Evolutionary conservation across 2,888 invertebrate genomes (phyloP), one percentile per base, ranked within the genome.

Genomic region (Anorthoa munda): DNA sequence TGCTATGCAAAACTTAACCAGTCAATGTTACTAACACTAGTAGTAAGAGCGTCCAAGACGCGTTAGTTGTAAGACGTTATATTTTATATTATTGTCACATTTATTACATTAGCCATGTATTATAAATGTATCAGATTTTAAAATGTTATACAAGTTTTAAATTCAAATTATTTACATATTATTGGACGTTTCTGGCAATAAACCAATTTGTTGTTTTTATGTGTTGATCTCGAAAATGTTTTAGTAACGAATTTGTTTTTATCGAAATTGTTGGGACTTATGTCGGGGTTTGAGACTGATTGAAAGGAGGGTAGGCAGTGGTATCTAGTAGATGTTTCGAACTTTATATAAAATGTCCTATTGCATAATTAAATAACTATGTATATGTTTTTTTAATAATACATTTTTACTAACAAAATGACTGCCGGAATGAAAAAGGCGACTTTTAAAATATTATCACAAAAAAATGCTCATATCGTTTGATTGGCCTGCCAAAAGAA

Each of bases 1-100:
- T 74, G 76, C 72, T 75, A 71, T 77, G 77, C 72, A 79, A 79
- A 75, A 73, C 75, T 79, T 81, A 79, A 85, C 79, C 82, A 83
- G 86, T 90, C 90, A 90, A 84, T 88, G 85, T 82, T 85, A 88
- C 86, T 91, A 90, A 91, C 83, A 79, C 74, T 91, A 91, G 90
- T 56, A 58, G 73, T 91, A 93, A 92, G 89, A 84, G 89, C 94
- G 94, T 94, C 94, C 85, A 92, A 94, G 94, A 94, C 94, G 95
- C 86, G 63, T 85, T 92, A 90, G 84, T 65, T 84, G 13, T 88
- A 89, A 86, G 81, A 65, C 61, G 73, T 80, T 83, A 69, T 61
- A 51, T 80, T 83, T 66, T 61, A 51, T 79, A 82, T 79, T 86
- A 82, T 87, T 86, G 80, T 79, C 87, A 82, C 82, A 82, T 31